These are phyloP conservation scores for Vesta saturnalis DNA, from an alignment of 2,888 invertebrate genomes.

Conservation along the genomic window DNA sequence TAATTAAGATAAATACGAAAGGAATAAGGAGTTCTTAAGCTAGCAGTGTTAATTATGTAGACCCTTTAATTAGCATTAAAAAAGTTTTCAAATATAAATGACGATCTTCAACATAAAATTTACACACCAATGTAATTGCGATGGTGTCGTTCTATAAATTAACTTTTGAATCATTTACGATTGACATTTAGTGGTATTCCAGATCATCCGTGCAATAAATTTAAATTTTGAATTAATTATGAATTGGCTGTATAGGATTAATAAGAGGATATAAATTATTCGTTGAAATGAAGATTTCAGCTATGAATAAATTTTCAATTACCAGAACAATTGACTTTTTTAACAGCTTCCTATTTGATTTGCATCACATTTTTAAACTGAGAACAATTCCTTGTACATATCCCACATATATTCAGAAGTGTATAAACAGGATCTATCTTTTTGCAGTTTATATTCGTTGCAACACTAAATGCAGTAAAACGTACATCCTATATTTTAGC, in stretches of 20 bases:
- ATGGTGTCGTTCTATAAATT: conserved; percentile 32
- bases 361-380: no score
- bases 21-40: conserved; percentile 43
- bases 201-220: conserved; percentile 27
- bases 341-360: no score
- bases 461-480: neutral
- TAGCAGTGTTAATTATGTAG: conserved; percentile 44
- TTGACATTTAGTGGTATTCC: conserved; percentile 25
- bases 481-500: neutral
- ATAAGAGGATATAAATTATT: conserved; percentile 19
- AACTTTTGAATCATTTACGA: conserved; percentile 27
- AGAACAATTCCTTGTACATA: no score
- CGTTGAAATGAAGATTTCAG: neutral
- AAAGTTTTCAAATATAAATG: conserved; percentile 36
- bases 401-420: neutral
- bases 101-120: conserved; percentile 34
- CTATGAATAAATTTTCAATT: neutral
- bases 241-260: conserved; percentile 14
- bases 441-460: neutral
- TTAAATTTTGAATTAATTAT: conserved; percentile 30
- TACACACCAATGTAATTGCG: conserved; percentile 27
- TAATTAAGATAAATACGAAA: conserved; percentile 46
- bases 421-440: neutral
- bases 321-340: no score
- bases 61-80: conserved; percentile 44